Percentiles rank a stretch among this genome's conserved stretches.
These are phyloP conservation scores for Labia minor DNA, from an alignment of 2,888 invertebrate genomes.

Conservation along the genomic window DNA sequence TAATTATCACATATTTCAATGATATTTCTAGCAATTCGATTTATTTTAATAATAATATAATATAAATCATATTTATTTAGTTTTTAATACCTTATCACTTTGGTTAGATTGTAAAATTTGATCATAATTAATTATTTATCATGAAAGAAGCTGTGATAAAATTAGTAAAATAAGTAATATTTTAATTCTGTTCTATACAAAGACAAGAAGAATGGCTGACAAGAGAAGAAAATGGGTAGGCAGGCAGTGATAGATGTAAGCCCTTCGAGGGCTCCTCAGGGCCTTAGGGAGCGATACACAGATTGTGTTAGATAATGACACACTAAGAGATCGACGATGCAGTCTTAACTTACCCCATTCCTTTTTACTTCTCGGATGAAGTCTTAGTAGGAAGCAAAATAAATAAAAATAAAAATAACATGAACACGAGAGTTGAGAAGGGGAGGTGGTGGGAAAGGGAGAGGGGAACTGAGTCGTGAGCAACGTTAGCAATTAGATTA, in stretches of 20 bases:
- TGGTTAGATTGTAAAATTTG: too few species aligned
- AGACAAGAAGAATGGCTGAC: neutral
- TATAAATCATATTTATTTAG: too few species aligned
- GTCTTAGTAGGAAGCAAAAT: neutral
- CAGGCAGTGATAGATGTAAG: neutral
- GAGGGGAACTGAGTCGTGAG: slow-evolving; percentile 1
- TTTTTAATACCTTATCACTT: too few species aligned
- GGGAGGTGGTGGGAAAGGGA: too few species aligned
- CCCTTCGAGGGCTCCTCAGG: neutral
- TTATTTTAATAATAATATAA: too few species aligned
- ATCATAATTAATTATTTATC: too few species aligned
- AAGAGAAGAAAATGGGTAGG: neutral
- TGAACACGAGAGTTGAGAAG: neutral
- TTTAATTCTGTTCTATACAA: neutral
- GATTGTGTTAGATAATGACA: slow-evolving; percentile 2
- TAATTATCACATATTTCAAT: too few species aligned
- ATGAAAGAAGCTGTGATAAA: neutral
- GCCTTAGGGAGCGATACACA: neutral
- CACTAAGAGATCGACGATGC: slow-evolving; percentile 1
- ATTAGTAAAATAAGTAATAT: neutral
- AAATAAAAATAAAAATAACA: neutral
- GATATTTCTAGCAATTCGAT: too few species aligned
- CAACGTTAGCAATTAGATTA: slow-evolving; percentile 8
- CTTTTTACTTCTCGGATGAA: neutral
- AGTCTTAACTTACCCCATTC: neutral